Evolutionary conservation across 2,113 vertebrate species (phyloP), one percentile per base, ranked within the genome.

Genomic region (Numida meleagris): DNA sequence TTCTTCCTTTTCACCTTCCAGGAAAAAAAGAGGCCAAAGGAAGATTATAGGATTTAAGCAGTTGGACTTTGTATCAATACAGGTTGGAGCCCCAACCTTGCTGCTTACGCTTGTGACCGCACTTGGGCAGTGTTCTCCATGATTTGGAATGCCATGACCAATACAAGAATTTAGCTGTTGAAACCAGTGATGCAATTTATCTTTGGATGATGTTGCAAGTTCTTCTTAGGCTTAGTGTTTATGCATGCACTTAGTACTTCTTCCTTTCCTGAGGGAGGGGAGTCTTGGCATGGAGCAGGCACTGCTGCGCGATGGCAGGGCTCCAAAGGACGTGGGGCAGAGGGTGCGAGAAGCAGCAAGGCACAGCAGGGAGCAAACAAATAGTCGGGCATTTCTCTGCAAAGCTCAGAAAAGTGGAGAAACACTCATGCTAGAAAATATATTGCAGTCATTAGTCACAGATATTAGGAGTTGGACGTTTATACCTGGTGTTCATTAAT

Each of bases 401-500:
- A 67, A 76, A 78, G 42, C 82, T 86, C 43, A 36, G 57, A 46
- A 90, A 94, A 90, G 38, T 40, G 67, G 51, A 40, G 79, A 46
- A 43, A 77, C 21, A 27, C 8, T 43, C n/a, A 71, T 18, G 10
- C 18, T 6, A 58, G 73, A 68, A 91, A 95, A 88, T 94, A 75
- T 68, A 95, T 92, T 90, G 48, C 66, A n/a, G 66, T 75, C 90
- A 92, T 95, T 93, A 91, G 40, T 95, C 92, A 86, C 31, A 27
- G 40, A 42, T 90, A 82, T 65, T 72, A 88, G 27, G 40, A 88
- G 61, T 12, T 78, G 53, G 88, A 96, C 80, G 65, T 65, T 95
- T 95, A 76, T 89, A 95, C 88, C 88, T 95, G 94, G 20, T 78
- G 19, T 82, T 95, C 82, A 93, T 95, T 95, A 96, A 81, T 84